Base-by-base conservation (phyloP, 2,797 vertebrate genomes). In the Taeniopygia guttata region DNA sequence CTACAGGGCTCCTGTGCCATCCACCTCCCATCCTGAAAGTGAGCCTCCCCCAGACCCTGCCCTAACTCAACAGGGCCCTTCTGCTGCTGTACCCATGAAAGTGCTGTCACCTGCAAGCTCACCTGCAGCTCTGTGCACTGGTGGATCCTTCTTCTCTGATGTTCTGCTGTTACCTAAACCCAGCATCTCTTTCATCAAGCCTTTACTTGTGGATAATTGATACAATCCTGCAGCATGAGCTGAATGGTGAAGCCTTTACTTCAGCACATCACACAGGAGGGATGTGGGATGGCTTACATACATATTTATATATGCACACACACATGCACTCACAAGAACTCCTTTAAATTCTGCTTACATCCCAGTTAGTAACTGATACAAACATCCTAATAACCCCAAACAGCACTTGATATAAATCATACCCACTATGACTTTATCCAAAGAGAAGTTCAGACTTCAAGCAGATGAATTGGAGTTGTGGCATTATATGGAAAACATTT, bases 401-500 rank as follows among this genome's bases (percentile, higher is more conserved):
- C 2, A 36, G 68, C 94, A 59, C 15, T 48, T 34, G 54, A 34
- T 85, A 87, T 82, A 83, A 93, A 77, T 66, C 89, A 82, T 8
- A 79, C 13, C 36, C 1, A 2, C 36, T 88, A 91, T 2, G 0
- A 46, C 48, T 91, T 86, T 26, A 93, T 54, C 87, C 49, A 56
- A 74, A 91, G 56, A 84, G 46, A 60, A 32, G 23, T 27, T 81
- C 32, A 76, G 86, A 84, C 74, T 84, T 91, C n/a, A 9, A 78
- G 38, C 75, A 97, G 93, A 76, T 7, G 55, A 75, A 84, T 2
- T 63, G 54, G 55, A 84, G 67, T 7, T 80, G 82, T 29, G 74
- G 55, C 52, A 79, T 89, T 94, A 91, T 84, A 95, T 52, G 52
- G 83, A 94, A 96, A 97, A 74, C 25, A 51, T 93, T 94, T 84